Evolutionary conservation across 2,797 vertebrate species (phyloP).

Genomic region (Poecilia wingei): DNA sequence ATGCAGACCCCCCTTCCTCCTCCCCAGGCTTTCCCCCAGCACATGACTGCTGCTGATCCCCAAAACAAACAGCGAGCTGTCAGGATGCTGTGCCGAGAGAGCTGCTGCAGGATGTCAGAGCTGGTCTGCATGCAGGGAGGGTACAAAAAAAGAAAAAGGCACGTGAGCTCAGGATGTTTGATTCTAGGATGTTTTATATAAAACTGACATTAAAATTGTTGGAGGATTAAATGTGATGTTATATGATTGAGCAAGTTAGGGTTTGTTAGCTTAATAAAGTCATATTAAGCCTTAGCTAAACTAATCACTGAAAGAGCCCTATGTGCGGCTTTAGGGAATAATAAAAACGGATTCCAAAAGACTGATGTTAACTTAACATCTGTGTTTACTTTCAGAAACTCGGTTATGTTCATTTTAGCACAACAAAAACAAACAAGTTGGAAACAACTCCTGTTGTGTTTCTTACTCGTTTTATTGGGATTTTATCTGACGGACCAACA

Average conservation of each 20-base stretch:
- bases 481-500: background rate
- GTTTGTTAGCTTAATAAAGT: background rate
- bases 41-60: conserved; percentile 60
- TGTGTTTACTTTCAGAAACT: background rate
- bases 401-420: background rate
- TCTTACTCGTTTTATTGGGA: background rate
- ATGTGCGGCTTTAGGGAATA: background rate
- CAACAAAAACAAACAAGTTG: too few species aligned
- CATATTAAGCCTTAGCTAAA: background rate
- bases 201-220: background rate
- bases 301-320: background rate
- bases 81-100: conserved; percentile 17
- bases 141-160: background rate
- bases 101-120: background rate
- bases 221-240: background rate
- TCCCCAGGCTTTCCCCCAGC: conserved; percentile 63
- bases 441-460: background rate
- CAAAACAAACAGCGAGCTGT: conserved; percentile 29
- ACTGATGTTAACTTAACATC: background rate
- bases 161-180: background rate
- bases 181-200: background rate
- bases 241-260: background rate
- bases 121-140: background rate
- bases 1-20: conserved; percentile 39
- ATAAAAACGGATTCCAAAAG: background rate